Percentiles rank a stretch among this genome's conserved stretches.
Conservation (phyloP, 1,140 invertebrate species). For the Gonatopus flavifemur region DNA sequence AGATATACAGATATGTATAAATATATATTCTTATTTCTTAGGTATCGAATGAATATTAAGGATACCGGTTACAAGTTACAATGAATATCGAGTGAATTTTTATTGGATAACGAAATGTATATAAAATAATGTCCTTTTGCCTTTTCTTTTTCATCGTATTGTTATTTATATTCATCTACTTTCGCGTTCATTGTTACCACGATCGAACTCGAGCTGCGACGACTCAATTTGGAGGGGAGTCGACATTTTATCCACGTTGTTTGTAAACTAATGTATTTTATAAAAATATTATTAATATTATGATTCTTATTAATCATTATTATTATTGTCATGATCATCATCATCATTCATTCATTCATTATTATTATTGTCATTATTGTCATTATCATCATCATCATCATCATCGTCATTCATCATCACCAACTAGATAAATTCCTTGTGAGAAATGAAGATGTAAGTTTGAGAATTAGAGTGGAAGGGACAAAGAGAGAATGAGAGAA, state of each 20-base stretch:
- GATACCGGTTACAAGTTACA: too few relatives aligned
- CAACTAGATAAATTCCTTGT: conserved; percentile 36
- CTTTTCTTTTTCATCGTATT: neutral
- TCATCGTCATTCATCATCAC: too few relatives aligned
- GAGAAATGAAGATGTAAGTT: conserved; percentile 13
- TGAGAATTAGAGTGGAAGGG: conserved; percentile 18
- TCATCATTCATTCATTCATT: too few relatives aligned
- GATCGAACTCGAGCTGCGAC: conserved; percentile 35
- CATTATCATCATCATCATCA: too few relatives aligned
- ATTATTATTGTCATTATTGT: too few relatives aligned
- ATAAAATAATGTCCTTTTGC: neutral
- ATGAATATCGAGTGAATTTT: too few relatives aligned
- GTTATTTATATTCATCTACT: conserved; percentile 18
- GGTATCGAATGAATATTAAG: too few relatives aligned
- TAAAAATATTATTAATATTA: conserved; percentile 46
- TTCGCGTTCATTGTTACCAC: conserved; percentile 30
- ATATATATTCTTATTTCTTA: too few relatives aligned
- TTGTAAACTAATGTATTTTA: conserved; percentile 58
- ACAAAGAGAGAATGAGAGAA: conserved; percentile 10
- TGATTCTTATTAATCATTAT: conserved; percentile 16
- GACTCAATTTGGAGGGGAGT: conserved; percentile 37
- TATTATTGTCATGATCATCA: too few relatives aligned
- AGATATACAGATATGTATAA: too few relatives aligned
- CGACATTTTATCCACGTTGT: conserved; percentile 52
- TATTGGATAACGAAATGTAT: too few relatives aligned